Conservation (phyloP, 2,797 vertebrate species). For the Antennarius maculatus region DNA sequence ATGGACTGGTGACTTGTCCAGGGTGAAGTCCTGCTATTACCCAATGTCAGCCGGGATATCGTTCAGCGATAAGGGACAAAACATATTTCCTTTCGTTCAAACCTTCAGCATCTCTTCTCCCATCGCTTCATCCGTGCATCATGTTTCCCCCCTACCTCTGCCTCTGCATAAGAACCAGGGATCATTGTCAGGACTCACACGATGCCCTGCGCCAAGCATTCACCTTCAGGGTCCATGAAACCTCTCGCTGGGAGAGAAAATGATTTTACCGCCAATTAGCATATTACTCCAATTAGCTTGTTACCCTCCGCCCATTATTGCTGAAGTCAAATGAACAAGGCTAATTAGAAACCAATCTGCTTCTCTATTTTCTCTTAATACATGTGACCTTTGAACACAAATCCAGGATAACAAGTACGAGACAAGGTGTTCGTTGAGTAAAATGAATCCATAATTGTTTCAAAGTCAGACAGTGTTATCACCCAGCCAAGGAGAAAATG, state of each 20-base stretch:
- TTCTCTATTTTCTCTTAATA: slow-evolving; percentile 18
- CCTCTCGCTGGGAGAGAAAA: slow-evolving; percentile 64
- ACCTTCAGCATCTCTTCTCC: neutral
- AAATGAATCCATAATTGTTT: slow-evolving; percentile 46
- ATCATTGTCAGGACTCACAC: slow-evolving; percentile 41
- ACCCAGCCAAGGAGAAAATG: neutral
- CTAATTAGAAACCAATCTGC: slow-evolving; percentile 72
- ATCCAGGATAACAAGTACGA: slow-evolving; percentile 10
- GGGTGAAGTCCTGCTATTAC: no score
- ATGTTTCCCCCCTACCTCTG: neutral
- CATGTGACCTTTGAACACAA: slow-evolving; percentile 57
- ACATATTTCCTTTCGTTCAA: no score
- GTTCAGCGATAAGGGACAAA: no score
- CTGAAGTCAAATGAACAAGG: slow-evolving; percentile 71
- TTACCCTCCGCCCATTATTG: slow-evolving; percentile 64
- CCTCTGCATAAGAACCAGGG: slow-evolving; percentile 4
- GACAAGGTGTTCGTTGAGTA: slow-evolving; percentile 25
- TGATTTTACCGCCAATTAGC: slow-evolving; percentile 71
- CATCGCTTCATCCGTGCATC: no score
- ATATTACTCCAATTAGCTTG: slow-evolving; percentile 69
- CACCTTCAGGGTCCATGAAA: slow-evolving; percentile 52
- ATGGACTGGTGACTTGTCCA: no score
- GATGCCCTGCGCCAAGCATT: slow-evolving; percentile 6
- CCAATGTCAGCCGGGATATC: no score
- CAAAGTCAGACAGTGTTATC: slow-evolving; percentile 22